Conservation (phyloP, 2,113 vertebrate species). For the Pachycephala philippinensis region DNA sequence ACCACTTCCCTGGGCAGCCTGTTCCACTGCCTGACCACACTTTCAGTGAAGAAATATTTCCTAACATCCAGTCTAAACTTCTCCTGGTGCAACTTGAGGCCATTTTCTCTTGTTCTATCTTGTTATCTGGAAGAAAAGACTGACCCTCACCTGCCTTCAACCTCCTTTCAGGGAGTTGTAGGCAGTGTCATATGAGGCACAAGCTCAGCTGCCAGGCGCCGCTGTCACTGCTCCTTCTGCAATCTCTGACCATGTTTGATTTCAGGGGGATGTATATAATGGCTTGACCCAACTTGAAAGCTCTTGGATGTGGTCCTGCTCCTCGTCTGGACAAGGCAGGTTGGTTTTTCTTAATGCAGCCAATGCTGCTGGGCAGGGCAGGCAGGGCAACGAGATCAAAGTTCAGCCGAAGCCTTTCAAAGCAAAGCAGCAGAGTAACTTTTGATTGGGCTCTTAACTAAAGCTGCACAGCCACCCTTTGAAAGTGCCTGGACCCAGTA, state of each 20-base stretch:
- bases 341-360: neutral
- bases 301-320: neutral
- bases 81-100: neutral
- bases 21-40: neutral
- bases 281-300: neutral
- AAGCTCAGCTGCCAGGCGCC: neutral
- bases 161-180: neutral
- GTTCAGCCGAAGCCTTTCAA: slow-evolving; percentile 1
- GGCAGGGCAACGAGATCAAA: slow-evolving; percentile 20
- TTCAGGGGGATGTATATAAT: neutral
- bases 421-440: neutral
- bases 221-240: neutral
- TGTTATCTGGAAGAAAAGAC: neutral
- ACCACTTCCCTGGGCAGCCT: neutral
- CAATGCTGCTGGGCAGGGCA: neutral
- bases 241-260: neutral
- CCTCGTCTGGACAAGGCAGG: neutral
- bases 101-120: neutral
- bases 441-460: slow-evolving; percentile 29
- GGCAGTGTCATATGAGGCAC: neutral
- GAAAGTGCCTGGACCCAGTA: neutral
- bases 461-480: neutral
- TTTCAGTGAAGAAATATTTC: neutral
- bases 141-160: neutral
- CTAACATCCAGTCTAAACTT: neutral